These are phyloP conservation scores for Capromys pilorides DNA, from an alignment of 2,797 vertebrate species.

Conservation along the genomic window DNA sequence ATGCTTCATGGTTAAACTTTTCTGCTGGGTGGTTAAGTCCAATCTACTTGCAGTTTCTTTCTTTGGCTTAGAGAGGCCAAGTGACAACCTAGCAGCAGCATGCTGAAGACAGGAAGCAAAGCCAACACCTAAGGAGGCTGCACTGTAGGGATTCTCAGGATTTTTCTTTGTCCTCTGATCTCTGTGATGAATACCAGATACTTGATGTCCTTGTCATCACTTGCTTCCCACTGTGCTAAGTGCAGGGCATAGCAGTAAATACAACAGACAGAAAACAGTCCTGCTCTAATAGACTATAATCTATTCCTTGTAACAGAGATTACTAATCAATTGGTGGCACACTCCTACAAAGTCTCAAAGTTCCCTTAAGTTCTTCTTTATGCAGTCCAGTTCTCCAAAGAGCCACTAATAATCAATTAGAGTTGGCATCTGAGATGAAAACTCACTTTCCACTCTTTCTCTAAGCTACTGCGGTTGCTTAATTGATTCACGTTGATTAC, in stretches of 20 bases:
- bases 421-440: conserved; percentile 36
- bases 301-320: neutral
- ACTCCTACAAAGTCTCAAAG: neutral
- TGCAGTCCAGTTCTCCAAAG: conserved; percentile 36
- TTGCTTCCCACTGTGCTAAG: neutral
- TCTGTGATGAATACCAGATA: neutral
- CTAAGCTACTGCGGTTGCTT: neutral
- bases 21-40: too few relatives aligned
- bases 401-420: conserved; percentile 47
- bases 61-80: neutral
- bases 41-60: neutral
- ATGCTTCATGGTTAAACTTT: too few relatives aligned
- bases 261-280: neutral
- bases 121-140: neutral
- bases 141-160: neutral
- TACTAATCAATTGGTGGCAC: neutral
- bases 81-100: neutral
- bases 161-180: neutral
- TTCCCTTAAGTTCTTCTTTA: neutral
- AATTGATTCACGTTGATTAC: neutral
- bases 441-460: neutral
- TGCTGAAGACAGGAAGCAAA: neutral
- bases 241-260: neutral
- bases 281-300: neutral
- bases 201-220: neutral